Base-by-base conservation (phyloP, 2,797 vertebrate species). In the Gorsachius magnificus region DNA sequence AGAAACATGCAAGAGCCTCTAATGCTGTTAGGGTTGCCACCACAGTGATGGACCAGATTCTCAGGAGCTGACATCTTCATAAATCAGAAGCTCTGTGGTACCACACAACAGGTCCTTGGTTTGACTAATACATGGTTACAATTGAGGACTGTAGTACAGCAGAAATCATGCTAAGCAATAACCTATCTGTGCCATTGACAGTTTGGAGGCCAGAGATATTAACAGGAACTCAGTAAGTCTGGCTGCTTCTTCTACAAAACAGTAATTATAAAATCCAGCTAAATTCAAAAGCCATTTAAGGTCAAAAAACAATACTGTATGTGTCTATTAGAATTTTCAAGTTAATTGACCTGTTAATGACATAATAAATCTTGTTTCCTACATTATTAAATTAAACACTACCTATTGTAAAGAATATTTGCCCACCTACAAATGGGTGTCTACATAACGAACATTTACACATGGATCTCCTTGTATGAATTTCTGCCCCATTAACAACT, bases 21-120 rank as follows among this genome's bases (percentile, higher is more conserved):
- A 98, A 98, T 98, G 97, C 97, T 97, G 98, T 99, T 98, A 98
- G 95, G 93, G 96, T 98, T 98, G 98, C 98, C 97, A 96, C 96
- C 94, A 91, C 81, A 85, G 56, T 48, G 36, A 95, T 64, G 90
- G 95, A 85, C 80, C 91, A 92, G 78, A 72, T 97, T 72, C 89
- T 92, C 91, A 81, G 69, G 94, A 94, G 88, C 95, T 98, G 98
- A 98, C 98, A 98, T 98, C 97, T 98, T 98, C 98, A 98, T 99
- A 98, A 99, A 99, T 99, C 99, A 99, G 98, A 89, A 98, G 87
- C 86, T 92, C 95, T 95, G 77, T 96, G 95, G 90, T 84, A 91
- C 85, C 76, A 77, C 76, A 77, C 60, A 89, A 78, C 38, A 83
- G 64, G 58, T 90, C 64, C 64, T 89, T 77, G 29, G 56, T 94